Conservation (phyloP, 2,888 invertebrate genomes). For the Brachycybe producta region DNA sequence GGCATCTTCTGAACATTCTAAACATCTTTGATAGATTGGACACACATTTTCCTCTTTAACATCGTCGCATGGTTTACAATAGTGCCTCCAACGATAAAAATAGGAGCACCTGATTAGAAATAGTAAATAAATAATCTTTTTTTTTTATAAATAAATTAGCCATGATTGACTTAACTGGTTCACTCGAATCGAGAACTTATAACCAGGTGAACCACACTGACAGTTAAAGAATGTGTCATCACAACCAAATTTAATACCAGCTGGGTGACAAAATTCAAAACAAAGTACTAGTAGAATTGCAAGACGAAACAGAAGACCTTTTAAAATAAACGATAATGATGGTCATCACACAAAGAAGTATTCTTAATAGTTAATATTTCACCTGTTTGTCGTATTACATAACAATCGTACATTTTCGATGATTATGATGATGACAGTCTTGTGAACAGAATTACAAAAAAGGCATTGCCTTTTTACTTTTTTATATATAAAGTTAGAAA, state of each 20-base stretch:
- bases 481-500: too few relatives aligned
- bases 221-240: slow-evolving; percentile 20
- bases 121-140: background rate
- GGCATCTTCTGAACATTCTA: slow-evolving; percentile 17
- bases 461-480: too few relatives aligned
- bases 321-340: too few relatives aligned
- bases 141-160: background rate
- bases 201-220: slow-evolving; percentile 15
- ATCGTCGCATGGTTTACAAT: slow-evolving; percentile 22
- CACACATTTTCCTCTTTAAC: slow-evolving; percentile 18
- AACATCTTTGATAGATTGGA: slow-evolving; percentile 16
- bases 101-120: slow-evolving; percentile 20
- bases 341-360: too few relatives aligned
- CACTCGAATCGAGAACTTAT: slow-evolving; percentile 10
- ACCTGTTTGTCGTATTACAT: too few relatives aligned
- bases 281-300: too few relatives aligned
- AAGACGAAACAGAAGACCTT: too few relatives aligned
- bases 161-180: slow-evolving; percentile 13
- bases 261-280: background rate
- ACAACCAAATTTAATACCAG: slow-evolving; percentile 21
- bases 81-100: slow-evolving; percentile 18
- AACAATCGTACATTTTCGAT: too few relatives aligned
- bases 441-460: too few relatives aligned
- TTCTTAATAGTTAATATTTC: too few relatives aligned
- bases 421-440: too few relatives aligned